Evolutionary conservation across 2,888 invertebrate genomes (phyloP), one percentile per base, ranked within the genome.

Genomic region (Notocelia uddmanniana): DNA sequence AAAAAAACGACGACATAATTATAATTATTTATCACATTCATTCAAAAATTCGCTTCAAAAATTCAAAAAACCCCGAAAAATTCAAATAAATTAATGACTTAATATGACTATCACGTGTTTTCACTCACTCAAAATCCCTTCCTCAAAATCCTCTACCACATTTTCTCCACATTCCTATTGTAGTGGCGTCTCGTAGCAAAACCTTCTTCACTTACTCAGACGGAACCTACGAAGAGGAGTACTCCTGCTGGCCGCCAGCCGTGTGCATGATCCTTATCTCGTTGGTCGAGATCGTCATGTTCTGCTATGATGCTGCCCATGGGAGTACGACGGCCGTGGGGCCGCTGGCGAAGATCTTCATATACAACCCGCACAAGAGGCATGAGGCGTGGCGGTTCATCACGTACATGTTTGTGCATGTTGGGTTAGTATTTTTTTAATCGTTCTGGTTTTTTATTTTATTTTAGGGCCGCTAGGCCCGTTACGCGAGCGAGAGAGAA

Each of bases 361-460:
- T 99, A 76, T 99, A 98, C 89, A 96, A 98, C 91, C 99, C 99
- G 0, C 94, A 96, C 74, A 95, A 96, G 82, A 95, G 99, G 74
- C 94, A 96, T 68, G 97, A 99, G 91, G 96, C 96, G 0, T 99
- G 99, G 99, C 94, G 99, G 81, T 99, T 96, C 87, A 81, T 98
- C 60, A 97, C 98, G 0, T 99, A 99, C 85, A 99, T 99, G 98
- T 96, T 99, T 85, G 98, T 99, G 26, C 99, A 99, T 89, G 97
- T 98, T 74, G 98, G 98, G 97, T 97, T 86, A 94, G 95, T 89
- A 34, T 68, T 1, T 31, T 31, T 31, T 15, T 13, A 52, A n/a
- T n/a, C n/a, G 18, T 41, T 1, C 19, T 37, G 11, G 41, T 37
- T 26, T 23, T 45, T 2, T 23, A 55, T 3, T 3, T 26, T 26